Evolutionary conservation across 2,888 invertebrate species (phyloP).

Genomic region (Platycheirus rosarum): DNA sequence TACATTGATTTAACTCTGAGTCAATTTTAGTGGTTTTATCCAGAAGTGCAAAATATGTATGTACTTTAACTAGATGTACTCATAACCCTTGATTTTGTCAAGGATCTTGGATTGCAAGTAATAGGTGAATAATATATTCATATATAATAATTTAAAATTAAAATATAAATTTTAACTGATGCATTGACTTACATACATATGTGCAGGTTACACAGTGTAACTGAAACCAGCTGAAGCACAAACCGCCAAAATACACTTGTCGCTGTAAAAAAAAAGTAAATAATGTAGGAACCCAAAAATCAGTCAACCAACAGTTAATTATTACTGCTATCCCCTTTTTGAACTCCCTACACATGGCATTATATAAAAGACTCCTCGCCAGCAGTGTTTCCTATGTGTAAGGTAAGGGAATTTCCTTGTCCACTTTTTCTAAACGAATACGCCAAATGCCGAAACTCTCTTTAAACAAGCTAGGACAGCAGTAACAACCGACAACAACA

Average conservation of each 20-base stretch:
- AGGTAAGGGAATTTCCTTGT: conserved; percentile 56
- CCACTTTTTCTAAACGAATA: conserved; percentile 42
- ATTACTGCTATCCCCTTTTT: conserved; percentile 33
- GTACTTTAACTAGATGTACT: too few relatives aligned
- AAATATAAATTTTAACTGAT: too few relatives aligned
- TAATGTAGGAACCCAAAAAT: conserved; percentile 36
- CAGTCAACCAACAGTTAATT: conserved; percentile 64
- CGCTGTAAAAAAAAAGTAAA: conserved; percentile 17
- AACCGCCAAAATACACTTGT: conserved; percentile 69
- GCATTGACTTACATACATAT: too few relatives aligned
- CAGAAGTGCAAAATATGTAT: too few relatives aligned
- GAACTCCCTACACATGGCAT: conserved; percentile 33
- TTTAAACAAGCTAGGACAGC: conserved; percentile 31
- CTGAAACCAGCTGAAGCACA: conserved; percentile 54
- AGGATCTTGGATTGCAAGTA: too few relatives aligned
- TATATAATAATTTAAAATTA: too few relatives aligned
- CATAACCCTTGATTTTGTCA: too few relatives aligned
- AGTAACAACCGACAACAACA: too few relatives aligned
- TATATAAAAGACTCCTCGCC: conserved; percentile 4
- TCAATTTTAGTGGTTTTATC: too few relatives aligned
- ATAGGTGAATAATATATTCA: too few relatives aligned
- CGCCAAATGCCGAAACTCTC: conserved; percentile 59
- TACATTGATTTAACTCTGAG: too few relatives aligned
- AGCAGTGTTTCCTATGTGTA: conserved; percentile 1
- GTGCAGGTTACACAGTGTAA: too few relatives aligned